phyloP scores from a whole-genome alignment of 2,888 invertebrate species.

The Frankliniella fusca region DNA sequence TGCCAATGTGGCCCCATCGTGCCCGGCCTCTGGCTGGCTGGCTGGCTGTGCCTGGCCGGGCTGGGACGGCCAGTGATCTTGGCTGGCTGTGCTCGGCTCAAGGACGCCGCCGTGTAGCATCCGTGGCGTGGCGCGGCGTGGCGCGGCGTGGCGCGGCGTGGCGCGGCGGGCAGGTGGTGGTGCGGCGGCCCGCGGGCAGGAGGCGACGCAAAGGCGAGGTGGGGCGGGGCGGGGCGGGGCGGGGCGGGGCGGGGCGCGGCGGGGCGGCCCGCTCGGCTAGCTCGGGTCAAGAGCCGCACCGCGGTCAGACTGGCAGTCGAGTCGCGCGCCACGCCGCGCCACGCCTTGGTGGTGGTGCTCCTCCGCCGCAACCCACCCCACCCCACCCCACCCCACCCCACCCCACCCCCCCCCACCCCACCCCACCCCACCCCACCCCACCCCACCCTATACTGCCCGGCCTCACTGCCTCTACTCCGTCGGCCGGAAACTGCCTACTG shows the following conservation, averaged over 20 bases:
- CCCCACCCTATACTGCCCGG: too few species aligned
- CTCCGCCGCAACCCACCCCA: not conserved
- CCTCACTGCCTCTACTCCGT: too few species aligned
- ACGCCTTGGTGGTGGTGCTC: not conserved
- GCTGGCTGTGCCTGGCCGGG: not conserved
- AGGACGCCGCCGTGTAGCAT: constrained; percentile 1
- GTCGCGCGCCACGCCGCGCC: not conserved
- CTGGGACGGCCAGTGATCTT: not conserved
- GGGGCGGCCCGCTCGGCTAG: not conserved
- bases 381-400: not conserved
- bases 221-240: constrained; percentile 41
- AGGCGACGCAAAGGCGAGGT: constrained; percentile 42
- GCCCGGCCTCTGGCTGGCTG: not conserved
- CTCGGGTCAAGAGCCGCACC: too few species aligned
- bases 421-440: too few species aligned
- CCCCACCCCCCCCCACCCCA: too few species aligned
- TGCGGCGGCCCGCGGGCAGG: constrained; percentile 40
- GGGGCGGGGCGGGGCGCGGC: not conserved
- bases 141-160: constrained; percentile 43
- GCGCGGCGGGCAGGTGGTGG: constrained; percentile 40
- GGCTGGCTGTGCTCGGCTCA: not conserved
- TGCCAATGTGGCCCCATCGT: too few species aligned
- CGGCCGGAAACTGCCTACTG: too few species aligned
- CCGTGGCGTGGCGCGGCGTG: constrained; percentile 41
- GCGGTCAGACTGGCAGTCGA: not conserved